Evolutionary conservation across 2,797 vertebrate species (phyloP).

Genomic region (Poeciliopsis infans): DNA sequence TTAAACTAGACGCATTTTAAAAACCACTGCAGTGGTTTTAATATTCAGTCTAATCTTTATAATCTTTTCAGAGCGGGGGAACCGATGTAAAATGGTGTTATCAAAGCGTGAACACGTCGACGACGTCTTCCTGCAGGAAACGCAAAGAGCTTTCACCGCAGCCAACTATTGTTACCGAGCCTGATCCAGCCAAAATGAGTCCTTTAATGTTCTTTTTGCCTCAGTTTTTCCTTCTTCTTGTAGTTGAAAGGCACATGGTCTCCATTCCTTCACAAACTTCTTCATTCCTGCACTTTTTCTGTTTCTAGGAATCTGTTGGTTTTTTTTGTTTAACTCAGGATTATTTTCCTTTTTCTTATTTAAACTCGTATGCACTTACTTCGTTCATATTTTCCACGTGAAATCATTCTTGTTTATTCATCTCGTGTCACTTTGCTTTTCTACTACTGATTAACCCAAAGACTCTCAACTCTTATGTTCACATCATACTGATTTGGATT

Average conservation of each 20-base stretch:
- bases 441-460: constrained; percentile 52
- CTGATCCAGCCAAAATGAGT: neutral
- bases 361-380: constrained; percentile 48
- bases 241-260: constrained; percentile 26
- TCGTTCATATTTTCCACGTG: constrained; percentile 61
- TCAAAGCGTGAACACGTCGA: neutral
- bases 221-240: neutral
- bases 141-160: neutral
- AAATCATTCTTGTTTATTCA: constrained; percentile 34
- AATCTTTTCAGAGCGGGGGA: neutral
- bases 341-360: constrained; percentile 22
- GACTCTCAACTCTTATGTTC: constrained; percentile 36
- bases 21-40: constrained; percentile 5
- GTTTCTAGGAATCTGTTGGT: constrained; percentile 14
- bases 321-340: constrained; percentile 36
- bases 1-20: neutral
- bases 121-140: neutral
- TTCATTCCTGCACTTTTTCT: constrained; percentile 55
- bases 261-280: constrained; percentile 14
- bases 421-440: constrained; percentile 30
- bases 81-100: constrained; percentile 18
- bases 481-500: constrained; percentile 67
- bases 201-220: neutral
- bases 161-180: neutral
- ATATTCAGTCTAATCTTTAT: neutral